Evolutionary conservation across 2,888 invertebrate genomes (phyloP), one percentile per base, ranked within the genome.

Genomic region (Smittia aterrima): DNA sequence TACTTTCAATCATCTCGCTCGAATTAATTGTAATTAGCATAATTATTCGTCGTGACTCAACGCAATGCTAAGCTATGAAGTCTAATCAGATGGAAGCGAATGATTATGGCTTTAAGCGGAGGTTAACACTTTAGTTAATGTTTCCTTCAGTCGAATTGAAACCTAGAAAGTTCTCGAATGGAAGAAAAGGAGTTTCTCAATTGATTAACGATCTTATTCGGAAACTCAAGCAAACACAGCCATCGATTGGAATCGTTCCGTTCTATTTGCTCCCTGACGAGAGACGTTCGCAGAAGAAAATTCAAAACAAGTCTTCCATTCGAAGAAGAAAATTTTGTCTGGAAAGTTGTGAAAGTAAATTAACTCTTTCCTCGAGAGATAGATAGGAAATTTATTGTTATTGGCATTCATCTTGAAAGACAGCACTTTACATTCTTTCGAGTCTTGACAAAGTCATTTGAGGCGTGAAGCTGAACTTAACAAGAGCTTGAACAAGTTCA

Each of bases 321-420:
- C 47, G 16, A 47, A 32, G 9, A 38, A 18, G 32, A 66, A 27
- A 66, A 66, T 66, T n/a, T 66, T 11, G 66, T 66, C 66, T 66
- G 66, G 18, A 66, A 66, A 66, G 66, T 66, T 66, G 32, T 32
- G 66, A 66, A 66, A 62, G 20, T 24, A 62, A 62, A 62, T 62
- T 62, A 62, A 62, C 58, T 22, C 13, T 24, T 62, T 22, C 22
- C 58, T 62, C 58, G 18, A 53, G 2, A 62, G 24, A 32, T 3
- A 32, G 32, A 32, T 27, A 32, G 27, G 7, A 66, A 38, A 38
- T 66, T 66, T 32, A 66, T 66, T 66, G 66, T 66, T 66, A 66
- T 66, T 66, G 66, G 66, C 38, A 66, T 9, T 32, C 22, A 9
- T 25, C 25, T 24, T 24, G n/a, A 62, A n/a, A 41, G 3, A 1